Evolutionary conservation across 2,888 invertebrate genomes (phyloP).

Genomic region (Pachycephus smyrnensis): DNA sequence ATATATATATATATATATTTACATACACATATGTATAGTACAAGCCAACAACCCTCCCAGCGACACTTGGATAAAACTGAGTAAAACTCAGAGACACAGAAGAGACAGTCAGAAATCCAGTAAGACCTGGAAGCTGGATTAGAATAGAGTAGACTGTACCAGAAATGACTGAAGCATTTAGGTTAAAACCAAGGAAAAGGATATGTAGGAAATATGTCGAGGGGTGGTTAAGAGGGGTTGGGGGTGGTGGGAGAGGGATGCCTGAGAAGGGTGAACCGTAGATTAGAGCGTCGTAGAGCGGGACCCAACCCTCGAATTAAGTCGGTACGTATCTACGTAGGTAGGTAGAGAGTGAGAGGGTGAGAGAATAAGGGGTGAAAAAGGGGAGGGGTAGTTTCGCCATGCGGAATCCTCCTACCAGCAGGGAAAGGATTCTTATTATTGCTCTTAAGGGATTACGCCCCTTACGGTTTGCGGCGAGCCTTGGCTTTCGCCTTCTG

Average conservation of each 20-base stretch:
- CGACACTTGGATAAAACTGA: background rate
- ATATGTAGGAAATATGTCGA: background rate
- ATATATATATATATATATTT: background rate
- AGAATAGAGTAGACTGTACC: background rate
- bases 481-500: constrained; percentile 20
- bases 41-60: background rate
- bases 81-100: background rate
- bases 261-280: background rate
- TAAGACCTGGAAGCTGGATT: background rate
- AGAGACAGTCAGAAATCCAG: background rate
- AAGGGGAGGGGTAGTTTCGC: background rate
- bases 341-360: constrained; percentile 6
- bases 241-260: background rate
- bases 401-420: constrained; percentile 24
- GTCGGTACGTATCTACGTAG: constrained; percentile 16
- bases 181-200: background rate
- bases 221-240: background rate
- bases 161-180: background rate
- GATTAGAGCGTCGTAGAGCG: background rate
- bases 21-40: background rate
- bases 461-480: constrained; percentile 57
- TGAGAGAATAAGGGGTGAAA: background rate
- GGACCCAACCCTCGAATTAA: constrained; percentile 23
- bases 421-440: constrained; percentile 63
- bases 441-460: constrained; percentile 66